These are phyloP conservation scores for Mercenaria mercenaria DNA, from an alignment of 1,140 invertebrate genomes.

Conservation along the genomic window DNA sequence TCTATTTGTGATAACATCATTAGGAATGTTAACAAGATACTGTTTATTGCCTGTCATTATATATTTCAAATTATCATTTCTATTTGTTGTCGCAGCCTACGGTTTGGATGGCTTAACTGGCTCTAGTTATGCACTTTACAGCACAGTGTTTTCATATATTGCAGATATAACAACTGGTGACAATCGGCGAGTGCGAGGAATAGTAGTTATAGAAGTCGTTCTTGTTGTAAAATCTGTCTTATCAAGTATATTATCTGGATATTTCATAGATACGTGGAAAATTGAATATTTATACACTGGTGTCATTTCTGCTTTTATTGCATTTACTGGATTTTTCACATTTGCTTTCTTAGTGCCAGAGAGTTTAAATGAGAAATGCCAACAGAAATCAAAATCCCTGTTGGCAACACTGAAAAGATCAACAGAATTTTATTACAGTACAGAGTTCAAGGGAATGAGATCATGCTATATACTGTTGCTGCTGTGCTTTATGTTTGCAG, in stretches of 20 bases:
- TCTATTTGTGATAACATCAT: conserved; percentile 27
- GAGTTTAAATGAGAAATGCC: not conserved
- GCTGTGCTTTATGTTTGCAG: conserved; percentile 14
- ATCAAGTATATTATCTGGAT: conserved; percentile 6
- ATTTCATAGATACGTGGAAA: not conserved
- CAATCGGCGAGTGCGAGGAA: not conserved
- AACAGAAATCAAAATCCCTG: not conserved
- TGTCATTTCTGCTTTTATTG: not conserved
- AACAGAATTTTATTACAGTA: conserved; percentile 25
- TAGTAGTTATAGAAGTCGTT: not conserved
- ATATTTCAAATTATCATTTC: conserved; percentile 8
- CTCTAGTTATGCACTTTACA: not conserved
- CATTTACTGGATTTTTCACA: conserved; percentile 30
- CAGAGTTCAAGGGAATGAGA: conserved; percentile 24
- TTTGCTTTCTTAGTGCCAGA: conserved; percentile 17
- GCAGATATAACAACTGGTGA: conserved; percentile 24
- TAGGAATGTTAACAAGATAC: not conserved
- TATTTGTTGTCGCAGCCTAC: not conserved
- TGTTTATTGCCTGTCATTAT: conserved; percentile 4
- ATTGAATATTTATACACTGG: conserved; percentile 12
- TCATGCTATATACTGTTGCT: conserved; percentile 9
- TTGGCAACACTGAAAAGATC: not conserved
- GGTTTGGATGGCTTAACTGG: not conserved
- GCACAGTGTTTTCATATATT: not conserved
- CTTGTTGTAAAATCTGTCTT: not conserved